Base-by-base conservation (phyloP, 2,888 invertebrate species). In the Stegana nigrithorax region DNA sequence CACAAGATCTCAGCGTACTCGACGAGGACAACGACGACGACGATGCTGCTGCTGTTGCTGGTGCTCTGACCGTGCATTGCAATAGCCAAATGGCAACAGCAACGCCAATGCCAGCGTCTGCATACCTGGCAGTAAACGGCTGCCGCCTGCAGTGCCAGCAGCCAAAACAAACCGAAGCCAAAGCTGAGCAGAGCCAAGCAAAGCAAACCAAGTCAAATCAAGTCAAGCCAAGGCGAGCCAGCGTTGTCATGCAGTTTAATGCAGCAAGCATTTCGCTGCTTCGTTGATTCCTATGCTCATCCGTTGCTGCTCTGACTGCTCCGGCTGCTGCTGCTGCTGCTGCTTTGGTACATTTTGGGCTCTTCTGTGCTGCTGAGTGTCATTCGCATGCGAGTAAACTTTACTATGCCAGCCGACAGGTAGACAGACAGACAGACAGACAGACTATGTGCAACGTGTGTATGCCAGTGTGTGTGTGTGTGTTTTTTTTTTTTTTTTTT, bases 1-100 rank as follows among this genome's bases (percentile, higher is more conserved):
- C 73, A 78, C 71, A 72, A 74, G 75, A 76, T 76, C 74, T 72
- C 62, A 66, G 57, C 58, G 39, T 36, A 36, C 14, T 8, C 32
- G 32, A 8, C 12, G 32, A 23, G 19, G 32, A 10, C 47, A 47
- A 47, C 29, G 32, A 19, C 36, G 53, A 65, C 62, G 60, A 67
- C 67, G 67, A 67, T 57, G 59, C n/a, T n/a, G n/a, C n/a, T n/a
- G n/a, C n/a, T n/a, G n/a, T n/a, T n/a, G n/a, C n/a, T n/a, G n/a
- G n/a, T n/a, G n/a, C n/a, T n/a, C n/a, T n/a, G n/a, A n/a, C n/a
- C n/a, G n/a, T n/a, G n/a, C n/a, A n/a, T n/a, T n/a, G n/a, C n/a
- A n/a, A n/a, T n/a, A n/a, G n/a, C n/a, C n/a, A n/a, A n/a, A n/a
- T n/a, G 61, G 58, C 58, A 62, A 55, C 19, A 21, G 1, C 45